Evolutionary conservation across 2,113 vertebrate species (phyloP), one percentile per base, ranked within the genome.

Genomic region (Myiagra hebetior): DNA sequence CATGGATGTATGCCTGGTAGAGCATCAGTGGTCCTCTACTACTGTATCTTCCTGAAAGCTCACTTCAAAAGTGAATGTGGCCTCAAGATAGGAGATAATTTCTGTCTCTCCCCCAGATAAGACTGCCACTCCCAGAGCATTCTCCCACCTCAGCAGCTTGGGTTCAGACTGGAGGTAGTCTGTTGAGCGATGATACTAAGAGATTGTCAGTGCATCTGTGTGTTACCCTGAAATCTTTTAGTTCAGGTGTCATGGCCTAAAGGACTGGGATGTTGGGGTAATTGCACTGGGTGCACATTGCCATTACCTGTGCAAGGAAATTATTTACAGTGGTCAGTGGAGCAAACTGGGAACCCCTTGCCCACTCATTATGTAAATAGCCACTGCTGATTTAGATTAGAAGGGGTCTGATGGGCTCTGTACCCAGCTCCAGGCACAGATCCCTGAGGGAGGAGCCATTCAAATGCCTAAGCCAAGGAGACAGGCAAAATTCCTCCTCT

Each of bases 241-340:
- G 15, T 49, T 85, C 49, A 35, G n/a, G 14, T 62, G 31, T 37
- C 23, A 12, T 16, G 22, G 15, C 26, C 37, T 13, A 42, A 65
- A 60, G 59, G 35, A 60, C 44, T 5, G 3, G 67, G 44, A 41
- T n/a, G 4, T 9, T 64, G 47, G 57, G 57, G 39, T 80, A 15
- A 57, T 44, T 49, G 46, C 41, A 6, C 13, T 64, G 62, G 16
- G 28, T 79, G 52, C 2, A 0, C 9, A 5, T 5, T 28, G n/a
- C 26, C 1, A 0, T 68, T 62, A 22, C 20, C 46, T 46, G 0
- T 21, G 65, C 59, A 37, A 0, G 0, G 39, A 60, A 84, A 47
- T 31, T 3, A 49, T 63, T 70, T 31, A 24, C 23, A 68, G 53
- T 8, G 31, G 20, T 72, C 67, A 60, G 17, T 39, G 31, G 13